Base-by-base conservation (phyloP, 2,888 invertebrate species). In the Amphipoea lucens region DNA sequence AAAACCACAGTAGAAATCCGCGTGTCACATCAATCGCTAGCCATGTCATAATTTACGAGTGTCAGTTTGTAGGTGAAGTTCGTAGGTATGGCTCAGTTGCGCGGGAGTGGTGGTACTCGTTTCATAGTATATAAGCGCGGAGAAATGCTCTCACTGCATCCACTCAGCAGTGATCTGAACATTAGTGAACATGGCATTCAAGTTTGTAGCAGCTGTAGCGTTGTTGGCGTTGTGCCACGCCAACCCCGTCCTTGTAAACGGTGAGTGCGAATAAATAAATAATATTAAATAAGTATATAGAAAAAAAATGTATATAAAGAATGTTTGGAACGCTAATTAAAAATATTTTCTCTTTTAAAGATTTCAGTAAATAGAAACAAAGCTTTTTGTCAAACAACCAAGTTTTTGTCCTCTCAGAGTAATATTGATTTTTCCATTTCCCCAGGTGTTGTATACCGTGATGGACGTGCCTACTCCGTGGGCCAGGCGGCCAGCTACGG, bases 141-240 rank as follows among this genome's bases (percentile, higher is more conserved):
- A 95, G 96, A 96, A 96, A 96, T 96, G 95, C 96, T 96, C 94
- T 96, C 96, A 93, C 96, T 92, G 90, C 94, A 96, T 96, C 94
- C 96, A 96, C 92, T 96, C 93, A 93, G 81, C 92, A 89, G 89
- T 79, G 78, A 90, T 75, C 91, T 89, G 81, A 92, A 79, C 84
- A 83, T 74, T 70, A 69, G 67, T 66, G 12, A 83, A 88, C 84
- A 96, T 97, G 96, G 96, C 96, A 82, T 92, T 94, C 84, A 96
- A 93, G 90, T 92, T 96, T 84, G 91, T 96, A 81, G 92, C 95
- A 84, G 94, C 93, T 79, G 90, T 95, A 89, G 94, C 96, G 81
- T 87, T 95, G 82, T 85, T 96, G 84, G 95, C 95, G 86, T 81
- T 95, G 84, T 95, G 96, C 90, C 93, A 93, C 23, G 92, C 95